Base-by-base conservation (phyloP, 2,888 invertebrate genomes). In the Drosophila colorata region DNA sequence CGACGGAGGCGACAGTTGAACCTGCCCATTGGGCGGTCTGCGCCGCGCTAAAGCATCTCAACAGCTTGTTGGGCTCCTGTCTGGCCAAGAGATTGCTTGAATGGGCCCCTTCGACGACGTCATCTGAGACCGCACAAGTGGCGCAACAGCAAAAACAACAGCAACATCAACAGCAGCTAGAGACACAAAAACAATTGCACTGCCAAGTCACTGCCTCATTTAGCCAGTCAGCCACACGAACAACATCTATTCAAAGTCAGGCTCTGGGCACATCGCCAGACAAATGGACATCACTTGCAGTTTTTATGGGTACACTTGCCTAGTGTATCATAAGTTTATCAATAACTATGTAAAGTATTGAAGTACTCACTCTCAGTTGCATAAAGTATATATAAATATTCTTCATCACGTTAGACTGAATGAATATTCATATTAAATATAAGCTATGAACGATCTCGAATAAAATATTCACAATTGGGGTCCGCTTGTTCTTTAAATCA, bases 71-170 rank as follows among this genome's bases (percentile, higher is more conserved):
- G 51, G 69, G 43, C 47, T 56, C 51, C 28, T 44, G 51, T 47
- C 67, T 66, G 37, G 64, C 44, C 37, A 43, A 52, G 63, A 60
- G 63, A 61, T 38, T 43, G 76, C 60, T 38, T 55, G 18, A 65
- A 35, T 65, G 58, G 55, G 20, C 35, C 40, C 20, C 33, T 56
- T 37, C 38, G 25, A 52, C 64, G 31, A 41, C 65, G 67, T 70
- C 85, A 74, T 65, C 55, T 48, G 58, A 79, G 74, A 84, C 83
- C 74, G 63, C 83, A 79, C 87, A 85, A 82, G 76, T 79, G 79
- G 75, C 75, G 73, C 71, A 78, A 84, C 66, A 70, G 44, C 64
- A 60, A 18, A 56, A 48, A 23, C 48, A 33, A 41, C 16, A 49
- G 37, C 56, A 47, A n/a, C 47, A 63, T 20, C 43, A 48, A 13